Base-by-base conservation (phyloP, 2,113 vertebrate species). In the Suricata suricatta region DNA sequence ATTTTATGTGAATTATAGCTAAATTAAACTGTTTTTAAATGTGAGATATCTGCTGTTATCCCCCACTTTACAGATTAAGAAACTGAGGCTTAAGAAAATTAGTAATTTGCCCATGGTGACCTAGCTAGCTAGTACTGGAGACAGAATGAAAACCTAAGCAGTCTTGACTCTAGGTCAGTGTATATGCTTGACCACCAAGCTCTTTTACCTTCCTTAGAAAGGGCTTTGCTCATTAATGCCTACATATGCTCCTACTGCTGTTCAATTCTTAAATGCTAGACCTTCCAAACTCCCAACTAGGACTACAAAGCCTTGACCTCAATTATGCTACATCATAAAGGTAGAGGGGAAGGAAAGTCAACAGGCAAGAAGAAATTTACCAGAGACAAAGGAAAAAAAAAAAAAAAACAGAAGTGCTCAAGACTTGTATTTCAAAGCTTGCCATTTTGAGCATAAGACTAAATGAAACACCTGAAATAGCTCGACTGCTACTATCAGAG, bases 1-100 rank as follows among this genome's bases (percentile, higher is more conserved):
- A 93, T 0, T 5, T 9, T 44, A 83, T 16, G 8, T 57, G 27
- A 77, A 57, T 25, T 87, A n/a, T 19, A 83, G 63, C 29, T 96
- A 52, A 93, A 81, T 72, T 79, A 68, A 74, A 8, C 21, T 79
- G 12, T 44, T 89, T 85, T 80, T 60, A 33, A 68, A 93, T 93
- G 64, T 50, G 12, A 81, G 23, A 19, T 38, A 54, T 68, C 38
- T 92, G 29, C 68, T 66, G 77, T 52, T 82, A 87, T 35, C 31
- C 29, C 52, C 74, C 63, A 94, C n/a, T 77, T 81, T 79, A 95
- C 29, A 95, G 52, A 83, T 74, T 74, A 80, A 90, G 47, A 95
- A 96, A 72, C 21, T 72, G 33, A 90, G 54, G 10, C 38, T 81
- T 76, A 44, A 12, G 44, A 88, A 88, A 44, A 81, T 35, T 50